Percentiles rank a stretch among this genome's conserved stretches.
phyloP scores from a whole-genome alignment of 2,113 vertebrate species.

The Bufo bufo region DNA sequence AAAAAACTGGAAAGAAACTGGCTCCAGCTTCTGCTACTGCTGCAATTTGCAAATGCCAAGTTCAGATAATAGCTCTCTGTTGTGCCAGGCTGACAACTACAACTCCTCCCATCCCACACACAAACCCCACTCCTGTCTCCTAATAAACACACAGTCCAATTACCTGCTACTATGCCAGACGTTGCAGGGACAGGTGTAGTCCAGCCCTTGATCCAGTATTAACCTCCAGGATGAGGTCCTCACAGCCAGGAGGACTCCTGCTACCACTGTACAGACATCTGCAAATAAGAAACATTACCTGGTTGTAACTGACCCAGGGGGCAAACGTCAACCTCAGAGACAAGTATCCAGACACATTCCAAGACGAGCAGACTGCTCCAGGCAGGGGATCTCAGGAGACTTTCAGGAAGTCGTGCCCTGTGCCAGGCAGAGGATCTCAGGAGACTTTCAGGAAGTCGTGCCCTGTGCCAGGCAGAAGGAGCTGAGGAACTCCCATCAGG shows the following conservation, averaged over 20 bases:
- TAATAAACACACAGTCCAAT: not conserved
- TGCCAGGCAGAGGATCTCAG: slow-evolving; percentile 25
- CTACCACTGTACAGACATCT: too few relatives aligned
- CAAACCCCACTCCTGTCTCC: not conserved
- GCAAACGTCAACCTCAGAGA: too few relatives aligned
- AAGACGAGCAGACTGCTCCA: not conserved
- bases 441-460: slow-evolving; percentile 36
- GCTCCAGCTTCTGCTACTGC: not conserved
- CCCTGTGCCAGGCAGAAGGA: not conserved
- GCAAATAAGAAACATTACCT: too few relatives aligned
- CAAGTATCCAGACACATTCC: not conserved
- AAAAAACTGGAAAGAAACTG: not conserved
- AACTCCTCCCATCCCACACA: not conserved
- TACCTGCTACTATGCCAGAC: not conserved
- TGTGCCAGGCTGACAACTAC: slow-evolving; percentile 9
- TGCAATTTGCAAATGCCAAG: slow-evolving; percentile 33
- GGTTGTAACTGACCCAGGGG: too few relatives aligned
- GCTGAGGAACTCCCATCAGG: slow-evolving; percentile 37
- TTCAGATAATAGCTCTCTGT: not conserved
- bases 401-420: slow-evolving; percentile 22
- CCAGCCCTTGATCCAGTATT: not conserved
- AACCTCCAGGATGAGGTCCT: not conserved
- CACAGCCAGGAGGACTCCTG: too few relatives aligned
- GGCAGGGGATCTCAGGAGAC: not conserved
- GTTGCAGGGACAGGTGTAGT: not conserved